phyloP scores from a whole-genome alignment of 2,113 vertebrate species.

The Athene cunicularia region DNA sequence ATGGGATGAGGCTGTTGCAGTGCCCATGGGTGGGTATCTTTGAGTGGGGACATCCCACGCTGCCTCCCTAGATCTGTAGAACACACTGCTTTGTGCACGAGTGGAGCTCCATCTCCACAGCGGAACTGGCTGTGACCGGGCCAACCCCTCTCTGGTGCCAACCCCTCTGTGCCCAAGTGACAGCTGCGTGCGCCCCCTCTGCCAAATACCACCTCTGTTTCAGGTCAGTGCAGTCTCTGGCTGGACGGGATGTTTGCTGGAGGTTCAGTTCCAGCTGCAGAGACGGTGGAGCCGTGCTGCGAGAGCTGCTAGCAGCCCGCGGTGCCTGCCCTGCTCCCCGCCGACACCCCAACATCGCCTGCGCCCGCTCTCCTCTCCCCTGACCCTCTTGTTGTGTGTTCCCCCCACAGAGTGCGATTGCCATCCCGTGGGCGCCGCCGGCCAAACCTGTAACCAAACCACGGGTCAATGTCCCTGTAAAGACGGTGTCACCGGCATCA shows the following conservation, averaged over 20 bases:
- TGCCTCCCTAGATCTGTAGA: not conserved
- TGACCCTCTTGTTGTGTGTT: constrained; percentile 75
- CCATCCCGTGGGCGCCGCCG: constrained; percentile 96
- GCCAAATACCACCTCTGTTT: not conserved
- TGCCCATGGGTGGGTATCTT: not conserved
- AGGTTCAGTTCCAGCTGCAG: not conserved
- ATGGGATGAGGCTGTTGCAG: rapidly evolving
- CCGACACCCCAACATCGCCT: rapidly evolving
- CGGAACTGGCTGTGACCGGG: rapidly evolving
- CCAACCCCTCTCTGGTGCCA: rapidly evolving
- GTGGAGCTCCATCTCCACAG: rapidly evolving
- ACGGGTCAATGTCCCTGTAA: constrained; percentile 99
- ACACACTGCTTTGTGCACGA: too few species aligned
- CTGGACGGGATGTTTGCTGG: rapidly evolving
- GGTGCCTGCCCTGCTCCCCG: rapidly evolving
- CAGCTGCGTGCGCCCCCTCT: rapidly evolving
- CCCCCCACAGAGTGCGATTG: constrained; percentile 94
- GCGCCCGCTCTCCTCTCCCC: not conserved
- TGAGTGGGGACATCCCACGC: rapidly evolving
- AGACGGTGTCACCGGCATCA: constrained; percentile 97
- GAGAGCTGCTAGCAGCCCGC: not conserved
- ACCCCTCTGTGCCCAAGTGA: rapidly evolving
- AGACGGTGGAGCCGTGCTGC: rapidly evolving
- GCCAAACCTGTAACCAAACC: constrained; percentile 99
- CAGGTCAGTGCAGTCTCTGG: not conserved